Percentiles rank a stretch among this genome's conserved stretches.
Conservation (phyloP, 2,113 vertebrate genomes). For the Notothenia coriiceps region DNA sequence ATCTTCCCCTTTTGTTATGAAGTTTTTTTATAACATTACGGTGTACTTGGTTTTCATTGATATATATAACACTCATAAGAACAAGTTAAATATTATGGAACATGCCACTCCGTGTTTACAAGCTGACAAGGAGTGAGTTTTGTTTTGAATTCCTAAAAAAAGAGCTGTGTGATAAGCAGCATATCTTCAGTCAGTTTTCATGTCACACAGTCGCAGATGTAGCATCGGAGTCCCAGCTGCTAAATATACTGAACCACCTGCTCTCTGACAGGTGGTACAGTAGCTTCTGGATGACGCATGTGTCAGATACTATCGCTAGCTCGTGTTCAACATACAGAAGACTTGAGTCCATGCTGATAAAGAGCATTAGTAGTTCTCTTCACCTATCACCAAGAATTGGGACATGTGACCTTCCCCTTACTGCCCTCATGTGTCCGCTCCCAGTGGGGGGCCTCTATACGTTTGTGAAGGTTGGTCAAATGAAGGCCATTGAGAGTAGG, state of each 20-base stretch:
- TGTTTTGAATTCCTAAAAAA: constrained; percentile 26
- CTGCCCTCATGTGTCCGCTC: constrained; percentile 16
- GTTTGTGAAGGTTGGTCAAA: neutral
- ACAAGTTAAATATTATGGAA: constrained; percentile 73
- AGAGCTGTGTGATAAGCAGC: constrained; percentile 42
- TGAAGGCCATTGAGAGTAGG: constrained; percentile 5
- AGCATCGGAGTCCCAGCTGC: constrained; percentile 49
- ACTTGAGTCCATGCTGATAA: neutral
- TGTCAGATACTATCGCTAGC: constrained; percentile 5
- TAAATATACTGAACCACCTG: constrained; percentile 40
- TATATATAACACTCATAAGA: neutral
- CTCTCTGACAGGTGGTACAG: constrained; percentile 21
- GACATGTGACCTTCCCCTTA: neutral
- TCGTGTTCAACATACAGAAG: neutral
- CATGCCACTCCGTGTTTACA: constrained; percentile 64
- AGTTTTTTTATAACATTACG: neutral
- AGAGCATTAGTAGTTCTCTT: neutral
- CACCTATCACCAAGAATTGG: neutral
- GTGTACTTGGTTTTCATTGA: neutral
- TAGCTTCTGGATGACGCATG: neutral
- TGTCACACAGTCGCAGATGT: constrained; percentile 52
- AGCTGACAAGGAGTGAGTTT: constrained; percentile 24
- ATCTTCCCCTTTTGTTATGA: too few species aligned
- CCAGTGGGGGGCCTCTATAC: neutral
- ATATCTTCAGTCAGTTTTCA: constrained; percentile 1